These are phyloP conservation scores for Apostichopus japonicus DNA, from an alignment of 35 echinoderm and acorn worm species.

Conservation along the genomic window DNA sequence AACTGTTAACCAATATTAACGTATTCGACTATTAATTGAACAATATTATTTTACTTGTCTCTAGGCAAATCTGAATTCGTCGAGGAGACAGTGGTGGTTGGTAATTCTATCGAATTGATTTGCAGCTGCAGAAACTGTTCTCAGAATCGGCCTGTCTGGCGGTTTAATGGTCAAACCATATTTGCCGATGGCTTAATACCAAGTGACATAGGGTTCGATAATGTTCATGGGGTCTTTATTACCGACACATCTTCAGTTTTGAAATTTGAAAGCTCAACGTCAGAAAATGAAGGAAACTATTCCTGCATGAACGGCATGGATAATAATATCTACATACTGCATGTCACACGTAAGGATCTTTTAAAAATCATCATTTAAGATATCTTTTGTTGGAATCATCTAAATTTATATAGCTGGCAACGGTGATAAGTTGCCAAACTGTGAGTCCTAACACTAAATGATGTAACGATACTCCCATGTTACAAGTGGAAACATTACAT, in stretches of 20 bases:
- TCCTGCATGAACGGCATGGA: neutral
- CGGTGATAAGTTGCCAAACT: too few species aligned
- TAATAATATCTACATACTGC: neutral
- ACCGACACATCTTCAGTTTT: neutral
- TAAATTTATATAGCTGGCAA: too few species aligned
- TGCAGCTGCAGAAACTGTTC: neutral
- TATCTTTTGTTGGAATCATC: too few species aligned
- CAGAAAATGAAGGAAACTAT: neutral
- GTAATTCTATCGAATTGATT: neutral
- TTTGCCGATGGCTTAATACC: neutral
- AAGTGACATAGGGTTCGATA: neutral
- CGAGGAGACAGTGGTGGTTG: neutral
- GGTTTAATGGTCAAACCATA: neutral
- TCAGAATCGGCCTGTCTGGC: neutral
- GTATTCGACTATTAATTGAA: too few species aligned
- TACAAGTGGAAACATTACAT: too few species aligned
- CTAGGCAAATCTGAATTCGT: neutral
- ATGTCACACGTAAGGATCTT: neutral
- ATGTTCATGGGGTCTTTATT: neutral
- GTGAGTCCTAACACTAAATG: too few species aligned
- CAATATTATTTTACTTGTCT: too few species aligned
- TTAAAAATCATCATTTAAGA: too few species aligned
- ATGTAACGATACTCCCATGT: too few species aligned
- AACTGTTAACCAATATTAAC: too few species aligned
- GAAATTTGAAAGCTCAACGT: neutral